These are phyloP conservation scores for Noctua comes DNA, from an alignment of 2,888 invertebrate genomes.

Conservation along the genomic window DNA sequence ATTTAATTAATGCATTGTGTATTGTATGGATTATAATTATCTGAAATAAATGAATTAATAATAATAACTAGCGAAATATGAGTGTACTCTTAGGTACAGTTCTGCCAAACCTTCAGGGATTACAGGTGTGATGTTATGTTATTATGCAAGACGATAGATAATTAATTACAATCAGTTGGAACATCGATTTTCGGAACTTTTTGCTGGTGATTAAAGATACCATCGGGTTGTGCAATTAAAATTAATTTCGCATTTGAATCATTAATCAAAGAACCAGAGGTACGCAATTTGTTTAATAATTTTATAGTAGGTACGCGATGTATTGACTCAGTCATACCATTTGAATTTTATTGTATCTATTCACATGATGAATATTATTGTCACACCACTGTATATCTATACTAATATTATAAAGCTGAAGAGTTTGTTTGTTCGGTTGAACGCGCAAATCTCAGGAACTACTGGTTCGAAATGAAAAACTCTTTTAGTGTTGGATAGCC, in stretches of 20 bases:
- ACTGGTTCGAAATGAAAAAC: too few relatives aligned
- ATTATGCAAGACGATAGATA: constrained; percentile 42
- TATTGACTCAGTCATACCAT: constrained; percentile 5
- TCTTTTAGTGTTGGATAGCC: too few relatives aligned
- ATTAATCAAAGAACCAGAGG: constrained; percentile 48
- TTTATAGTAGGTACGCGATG: constrained; percentile 14
- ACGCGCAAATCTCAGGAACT: too few relatives aligned
- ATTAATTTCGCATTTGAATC: constrained; percentile 50
- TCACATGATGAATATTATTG: not conserved
- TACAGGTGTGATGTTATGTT: not conserved
- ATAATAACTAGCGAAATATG: not conserved
- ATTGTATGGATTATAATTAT: too few relatives aligned
- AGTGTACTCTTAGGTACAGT: not conserved
- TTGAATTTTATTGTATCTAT: not conserved
- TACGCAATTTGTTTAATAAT: constrained; percentile 37
- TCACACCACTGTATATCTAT: not conserved
- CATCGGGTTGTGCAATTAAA: constrained; percentile 31
- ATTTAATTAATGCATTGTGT: too few relatives aligned
- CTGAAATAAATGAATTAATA: too few relatives aligned
- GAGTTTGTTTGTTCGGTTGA: too few relatives aligned
- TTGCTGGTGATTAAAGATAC: constrained; percentile 45
- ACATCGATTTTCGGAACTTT: constrained; percentile 51
- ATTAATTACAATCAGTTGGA: constrained; percentile 54
- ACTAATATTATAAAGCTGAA: too few relatives aligned
- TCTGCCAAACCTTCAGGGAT: not conserved